These are phyloP conservation scores for Gasterosteus nipponicus DNA, from an alignment of 2,113 vertebrate species.

Conservation along the genomic window DNA sequence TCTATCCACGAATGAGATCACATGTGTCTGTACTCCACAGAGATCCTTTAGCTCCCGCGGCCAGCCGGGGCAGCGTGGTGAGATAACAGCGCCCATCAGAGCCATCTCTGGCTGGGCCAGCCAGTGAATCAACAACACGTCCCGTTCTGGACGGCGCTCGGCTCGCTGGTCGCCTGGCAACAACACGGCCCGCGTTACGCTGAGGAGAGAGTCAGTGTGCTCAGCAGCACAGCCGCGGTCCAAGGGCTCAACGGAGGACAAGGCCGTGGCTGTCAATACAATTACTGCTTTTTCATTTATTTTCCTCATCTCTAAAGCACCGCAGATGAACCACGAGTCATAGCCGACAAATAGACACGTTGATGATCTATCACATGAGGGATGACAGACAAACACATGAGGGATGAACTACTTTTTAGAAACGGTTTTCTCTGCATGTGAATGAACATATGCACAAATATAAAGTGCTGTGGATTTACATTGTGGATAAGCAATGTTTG, in stretches of 20 bases:
- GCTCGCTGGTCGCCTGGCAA: slow-evolving; percentile 79
- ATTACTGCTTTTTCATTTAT: slow-evolving; percentile 6
- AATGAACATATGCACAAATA: neutral
- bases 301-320: slow-evolving; percentile 2
- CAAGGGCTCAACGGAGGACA: slow-evolving; percentile 57
- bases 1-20: slow-evolving; percentile 10
- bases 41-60: slow-evolving; percentile 24
- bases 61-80: slow-evolving; percentile 46
- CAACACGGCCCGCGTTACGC: slow-evolving; percentile 56
- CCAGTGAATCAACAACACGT: slow-evolving; percentile 76
- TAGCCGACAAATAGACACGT: slow-evolving; percentile 14
- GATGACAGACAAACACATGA: neutral
- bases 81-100: slow-evolving; percentile 70
- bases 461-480: neutral
- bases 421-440: neutral
- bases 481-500: neutral
- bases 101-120: slow-evolving; percentile 61
- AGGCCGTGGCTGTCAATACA: slow-evolving; percentile 57
- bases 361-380: slow-evolving; percentile 6
- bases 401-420: neutral
- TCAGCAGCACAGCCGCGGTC: slow-evolving; percentile 43
- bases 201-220: slow-evolving; percentile 23
- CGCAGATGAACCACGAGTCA: slow-evolving; percentile 51
- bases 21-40: slow-evolving; percentile 17
- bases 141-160: slow-evolving; percentile 69